phyloP scores from a whole-genome alignment of 2,113 vertebrate genomes.

The Labrus mixtus region DNA sequence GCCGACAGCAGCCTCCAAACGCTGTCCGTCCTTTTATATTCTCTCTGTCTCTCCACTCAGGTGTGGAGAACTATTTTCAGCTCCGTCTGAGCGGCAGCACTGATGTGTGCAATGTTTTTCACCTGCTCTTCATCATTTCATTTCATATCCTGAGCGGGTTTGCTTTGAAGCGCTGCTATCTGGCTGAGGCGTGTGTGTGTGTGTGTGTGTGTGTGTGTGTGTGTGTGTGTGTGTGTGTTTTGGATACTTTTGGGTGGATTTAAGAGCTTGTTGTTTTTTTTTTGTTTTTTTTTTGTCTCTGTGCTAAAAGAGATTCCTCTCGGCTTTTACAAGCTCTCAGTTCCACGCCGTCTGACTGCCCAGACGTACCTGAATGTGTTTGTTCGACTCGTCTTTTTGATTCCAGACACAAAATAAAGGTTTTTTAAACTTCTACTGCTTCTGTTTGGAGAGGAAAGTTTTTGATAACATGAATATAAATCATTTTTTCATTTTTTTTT shows the following conservation, averaged over 20 bases:
- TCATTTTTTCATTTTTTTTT: conserved; percentile 8
- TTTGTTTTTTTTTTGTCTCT: conserved; percentile 37
- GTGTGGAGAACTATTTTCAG: conserved; percentile 74
- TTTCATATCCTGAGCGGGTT: conserved; percentile 71
- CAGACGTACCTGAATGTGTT: conserved; percentile 31
- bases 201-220: conserved; percentile 44
- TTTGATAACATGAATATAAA: conserved; percentile 26
- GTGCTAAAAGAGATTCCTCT: conserved; percentile 49
- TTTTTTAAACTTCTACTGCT: conserved; percentile 10
- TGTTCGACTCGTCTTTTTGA: conserved; percentile 41
- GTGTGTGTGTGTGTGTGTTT: conserved; percentile 15
- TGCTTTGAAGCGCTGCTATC: conserved; percentile 70
- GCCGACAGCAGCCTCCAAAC: conserved; percentile 46
- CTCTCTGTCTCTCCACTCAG: conserved; percentile 63
- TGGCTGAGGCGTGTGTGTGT: conserved; percentile 62
- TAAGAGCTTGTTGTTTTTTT: conserved; percentile 54
- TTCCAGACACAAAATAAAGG: conserved; percentile 18
- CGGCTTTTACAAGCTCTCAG: conserved; percentile 48
- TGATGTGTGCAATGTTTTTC: conserved; percentile 80
- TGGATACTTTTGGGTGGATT: conserved; percentile 62
- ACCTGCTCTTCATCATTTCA: conserved; percentile 79
- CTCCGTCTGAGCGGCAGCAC: conserved; percentile 69
- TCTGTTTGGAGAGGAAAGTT: conserved; percentile 25
- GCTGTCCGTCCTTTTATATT: conserved; percentile 64
- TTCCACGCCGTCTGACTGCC: conserved; percentile 37